Base-by-base conservation (phyloP, 1,140 invertebrate species). In the Eupristina koningsbergeri region DNA sequence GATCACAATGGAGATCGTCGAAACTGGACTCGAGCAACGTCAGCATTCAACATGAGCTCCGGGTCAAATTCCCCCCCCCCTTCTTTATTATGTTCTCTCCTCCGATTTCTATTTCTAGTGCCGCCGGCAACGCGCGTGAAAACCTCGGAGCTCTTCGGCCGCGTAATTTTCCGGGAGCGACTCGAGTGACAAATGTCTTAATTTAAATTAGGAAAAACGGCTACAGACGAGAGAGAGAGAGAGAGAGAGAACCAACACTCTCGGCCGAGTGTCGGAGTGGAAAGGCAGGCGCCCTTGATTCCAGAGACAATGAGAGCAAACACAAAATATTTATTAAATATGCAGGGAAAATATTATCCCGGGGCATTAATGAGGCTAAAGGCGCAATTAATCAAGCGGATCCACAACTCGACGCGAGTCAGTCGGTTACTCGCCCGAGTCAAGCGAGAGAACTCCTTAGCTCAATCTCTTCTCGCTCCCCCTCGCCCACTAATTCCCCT, bases 1-100 rank as follows among this genome's bases (percentile, higher is more conserved):
- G 69, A 74, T 81, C 81, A 86, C 86, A 87, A 87, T 87, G 80
- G 41, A 47, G 76, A 63, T 78, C 76, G 26, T 64, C 58, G 31
- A 78, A 64, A 78, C 76, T 78, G 61, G 26, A 78, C 61, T 78
- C 74, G 45, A 71, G 67, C 39, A 41, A 71, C 39, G 36, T 71
- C 53, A 41, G 67, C 74, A 69, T 85, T 31, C 85, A 88, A 86
- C 85, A 84, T n/a, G 58, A 76, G 45, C 85, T 64, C 61, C 80
- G 78, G 76, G 64, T 64, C 61, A 71, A 26, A 73, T 76, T 80
- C 86, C 69, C 29, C 11, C 53, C 31, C 31, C 83, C 74, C 81
- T 85, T n/a, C n/a, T n/a, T n/a, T n/a, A n/a, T 87, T 80, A 53
- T 47, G 77, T 77, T 36, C 64, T 64, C 53, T 36, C 29, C 31